These are phyloP conservation scores for Mastigias papua DNA, from an alignment of 30 jellyfish, hydroid and myxozoan species.

Conservation along the genomic window DNA sequence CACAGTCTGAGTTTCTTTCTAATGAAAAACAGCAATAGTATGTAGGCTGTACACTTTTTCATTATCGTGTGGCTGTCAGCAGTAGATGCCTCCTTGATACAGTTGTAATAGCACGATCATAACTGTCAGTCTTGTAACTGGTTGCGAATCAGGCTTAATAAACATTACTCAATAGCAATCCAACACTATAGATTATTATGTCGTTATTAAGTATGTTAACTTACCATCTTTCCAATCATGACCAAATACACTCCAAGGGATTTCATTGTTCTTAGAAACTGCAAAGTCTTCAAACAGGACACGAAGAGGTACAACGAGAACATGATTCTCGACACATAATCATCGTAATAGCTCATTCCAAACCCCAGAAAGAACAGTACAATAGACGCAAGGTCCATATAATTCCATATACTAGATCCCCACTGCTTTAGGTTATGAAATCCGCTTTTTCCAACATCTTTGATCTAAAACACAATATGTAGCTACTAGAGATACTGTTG, in stretches of 20 bases:
- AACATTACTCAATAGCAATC: neutral
- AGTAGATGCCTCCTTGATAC: too few relatives aligned
- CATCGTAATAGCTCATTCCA: neutral
- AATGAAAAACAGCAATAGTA: too few relatives aligned
- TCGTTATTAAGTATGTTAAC: neutral
- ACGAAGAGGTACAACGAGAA: slow-evolving; percentile 41
- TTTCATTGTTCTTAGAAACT: slow-evolving; percentile 20
- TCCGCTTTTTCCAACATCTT: slow-evolving; percentile 9
- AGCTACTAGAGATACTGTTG: too few relatives aligned
- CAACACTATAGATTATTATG: neutral
- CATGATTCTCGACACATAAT: slow-evolving; percentile 1
- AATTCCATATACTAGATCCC: slow-evolving; percentile 49
- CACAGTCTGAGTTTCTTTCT: too few relatives aligned
- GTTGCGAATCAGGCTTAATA: neutral
- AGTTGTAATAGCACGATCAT: too few relatives aligned
- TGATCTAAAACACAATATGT: slow-evolving; percentile 24
- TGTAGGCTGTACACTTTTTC: too few relatives aligned
- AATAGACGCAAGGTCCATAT: slow-evolving; percentile 28
- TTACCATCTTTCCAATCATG: slow-evolving; percentile 72
- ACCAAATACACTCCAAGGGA: slow-evolving; percentile 70
- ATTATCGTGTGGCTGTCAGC: too few relatives aligned
- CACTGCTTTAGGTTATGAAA: slow-evolving; percentile 30
- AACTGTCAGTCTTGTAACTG: too few relatives aligned
- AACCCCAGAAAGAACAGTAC: slow-evolving; percentile 48
- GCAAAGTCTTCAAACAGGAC: slow-evolving; percentile 46